Percentiles rank a stretch among this genome's conserved stretches.
phyloP scores from a whole-genome alignment of 2,888 invertebrate species.

The Dolichopus griseipennis region DNA sequence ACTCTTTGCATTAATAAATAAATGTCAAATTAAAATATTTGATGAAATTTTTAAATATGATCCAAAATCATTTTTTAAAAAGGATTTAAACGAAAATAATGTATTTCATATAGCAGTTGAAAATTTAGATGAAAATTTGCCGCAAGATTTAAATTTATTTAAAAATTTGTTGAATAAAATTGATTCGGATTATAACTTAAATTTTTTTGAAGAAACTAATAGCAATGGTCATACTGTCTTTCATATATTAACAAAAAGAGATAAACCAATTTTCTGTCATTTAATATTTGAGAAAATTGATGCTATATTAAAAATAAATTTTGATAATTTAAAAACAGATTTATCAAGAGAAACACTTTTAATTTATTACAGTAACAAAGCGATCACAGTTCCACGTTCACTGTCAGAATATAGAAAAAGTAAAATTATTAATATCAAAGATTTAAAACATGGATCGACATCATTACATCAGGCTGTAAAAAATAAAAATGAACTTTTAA shows the following conservation, averaged over 20 bases:
- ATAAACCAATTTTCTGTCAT: background rate
- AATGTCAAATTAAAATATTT: background rate
- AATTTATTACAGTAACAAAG: background rate
- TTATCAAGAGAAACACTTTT: background rate
- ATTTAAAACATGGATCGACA: background rate
- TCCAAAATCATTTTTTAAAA: background rate
- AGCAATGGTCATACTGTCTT: background rate
- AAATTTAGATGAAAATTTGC: background rate
- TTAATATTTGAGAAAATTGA: background rate
- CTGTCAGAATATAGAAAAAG: background rate
- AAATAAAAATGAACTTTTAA: background rate
- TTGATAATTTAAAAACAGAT: background rate
- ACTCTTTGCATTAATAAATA: background rate
- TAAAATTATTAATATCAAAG: background rate
- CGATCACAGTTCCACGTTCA: background rate
- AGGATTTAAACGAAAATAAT: background rate
- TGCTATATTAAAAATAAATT: background rate
- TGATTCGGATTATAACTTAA: background rate
- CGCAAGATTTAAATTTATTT: background rate
- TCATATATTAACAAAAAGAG: background rate
- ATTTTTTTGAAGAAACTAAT: background rate
- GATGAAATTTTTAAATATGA: background rate
- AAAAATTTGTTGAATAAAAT: background rate
- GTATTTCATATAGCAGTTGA: background rate
- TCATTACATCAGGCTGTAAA: background rate